Percentiles rank a stretch among this genome's conserved stretches.
phyloP scores from a whole-genome alignment of 2,888 invertebrate genomes.

The Latheticus oryzae region DNA sequence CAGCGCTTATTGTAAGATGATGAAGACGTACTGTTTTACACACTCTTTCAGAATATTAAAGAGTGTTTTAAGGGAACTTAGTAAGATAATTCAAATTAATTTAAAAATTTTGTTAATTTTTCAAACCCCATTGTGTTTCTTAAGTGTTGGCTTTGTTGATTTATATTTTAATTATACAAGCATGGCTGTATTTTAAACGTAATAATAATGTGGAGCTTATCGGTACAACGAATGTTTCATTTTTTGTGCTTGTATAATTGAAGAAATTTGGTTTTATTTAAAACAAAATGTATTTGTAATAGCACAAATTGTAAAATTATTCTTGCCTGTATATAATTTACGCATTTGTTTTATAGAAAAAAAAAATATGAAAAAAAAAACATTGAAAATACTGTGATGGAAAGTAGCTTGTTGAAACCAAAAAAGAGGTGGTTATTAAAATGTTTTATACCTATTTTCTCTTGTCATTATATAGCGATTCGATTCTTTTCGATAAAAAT shows the following conservation, averaged over 20 bases:
- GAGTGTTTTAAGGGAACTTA: slow-evolving; percentile 47
- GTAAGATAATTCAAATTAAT: slow-evolving; percentile 19
- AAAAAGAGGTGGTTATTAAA: slow-evolving; percentile 18
- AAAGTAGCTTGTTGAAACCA: slow-evolving; percentile 42
- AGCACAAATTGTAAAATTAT: slow-evolving; percentile 40
- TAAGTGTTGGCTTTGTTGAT: slow-evolving; percentile 34
- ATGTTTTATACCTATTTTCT: slow-evolving; percentile 36
- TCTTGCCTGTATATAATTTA: slow-evolving; percentile 37
- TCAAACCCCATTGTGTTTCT: slow-evolving; percentile 7
- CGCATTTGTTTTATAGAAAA: slow-evolving; percentile 16
- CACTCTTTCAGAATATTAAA: slow-evolving; percentile 57
- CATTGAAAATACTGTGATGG: slow-evolving; percentile 43
- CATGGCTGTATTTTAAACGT: slow-evolving; percentile 18
- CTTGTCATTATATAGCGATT: slow-evolving; percentile 17
- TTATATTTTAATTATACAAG: slow-evolving; percentile 38
- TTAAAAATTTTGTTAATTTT: too few species aligned
- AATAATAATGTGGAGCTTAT: slow-evolving; percentile 41
- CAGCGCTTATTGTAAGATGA: slow-evolving; percentile 57
- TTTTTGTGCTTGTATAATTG: slow-evolving; percentile 40
- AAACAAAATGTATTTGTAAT: slow-evolving; percentile 12
- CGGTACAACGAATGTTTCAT: slow-evolving; percentile 40
- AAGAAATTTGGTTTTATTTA: slow-evolving; percentile 4
- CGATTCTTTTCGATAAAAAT: slow-evolving; percentile 4
- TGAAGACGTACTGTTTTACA: slow-evolving; percentile 55
- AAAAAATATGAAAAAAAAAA: slow-evolving; percentile 23